phyloP scores from a whole-genome alignment of 2,888 invertebrate species.

The Scrobipalpa costella region DNA sequence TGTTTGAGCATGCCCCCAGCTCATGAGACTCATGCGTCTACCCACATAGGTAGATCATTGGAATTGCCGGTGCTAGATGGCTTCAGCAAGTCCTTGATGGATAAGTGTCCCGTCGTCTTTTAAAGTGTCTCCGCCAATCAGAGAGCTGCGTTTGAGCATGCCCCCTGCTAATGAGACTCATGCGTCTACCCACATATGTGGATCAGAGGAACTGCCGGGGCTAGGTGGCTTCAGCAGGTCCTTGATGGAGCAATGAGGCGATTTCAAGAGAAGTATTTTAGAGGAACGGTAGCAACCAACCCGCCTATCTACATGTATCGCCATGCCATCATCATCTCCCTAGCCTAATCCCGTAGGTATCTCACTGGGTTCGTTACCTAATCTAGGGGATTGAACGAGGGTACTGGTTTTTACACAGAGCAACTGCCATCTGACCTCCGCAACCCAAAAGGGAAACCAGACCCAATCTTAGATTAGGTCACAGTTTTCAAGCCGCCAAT shows the following conservation, averaged over 20 bases:
- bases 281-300: too few species aligned
- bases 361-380: too few species aligned
- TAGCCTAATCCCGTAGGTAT: too few species aligned
- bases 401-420: too few species aligned
- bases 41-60: not conserved
- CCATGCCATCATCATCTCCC: too few species aligned
- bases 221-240: not conserved
- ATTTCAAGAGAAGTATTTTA: too few species aligned
- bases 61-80: not conserved
- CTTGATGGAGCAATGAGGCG: not conserved
- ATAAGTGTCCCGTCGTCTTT: not conserved
- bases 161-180: slow-evolving; percentile 68
- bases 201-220: not conserved
- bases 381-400: too few species aligned
- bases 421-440: too few species aligned
- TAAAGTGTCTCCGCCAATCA: slow-evolving; percentile 49
- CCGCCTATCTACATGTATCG: too few species aligned
- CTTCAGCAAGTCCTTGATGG: not conserved
- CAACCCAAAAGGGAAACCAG: too few species aligned
- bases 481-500: too few species aligned
- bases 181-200: slow-evolving; percentile 40
- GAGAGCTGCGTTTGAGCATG: slow-evolving; percentile 50
- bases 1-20: not conserved
- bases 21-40: not conserved
- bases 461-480: too few species aligned